Base-by-base conservation (phyloP, 2,113 vertebrate species). In the Rhinogobius similis region DNA sequence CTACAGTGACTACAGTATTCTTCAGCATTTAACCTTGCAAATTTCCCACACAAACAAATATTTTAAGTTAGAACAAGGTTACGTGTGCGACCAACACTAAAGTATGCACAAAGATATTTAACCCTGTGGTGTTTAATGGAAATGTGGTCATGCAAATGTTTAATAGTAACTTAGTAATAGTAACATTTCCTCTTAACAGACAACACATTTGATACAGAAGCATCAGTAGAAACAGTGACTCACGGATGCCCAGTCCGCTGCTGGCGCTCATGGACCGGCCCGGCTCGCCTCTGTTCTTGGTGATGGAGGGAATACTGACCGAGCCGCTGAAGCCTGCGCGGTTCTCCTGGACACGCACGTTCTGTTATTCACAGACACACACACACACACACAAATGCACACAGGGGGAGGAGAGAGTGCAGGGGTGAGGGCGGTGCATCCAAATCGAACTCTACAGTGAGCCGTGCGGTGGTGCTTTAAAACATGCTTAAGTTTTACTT, bases 261-360 rank as follows among this genome's bases (percentile, higher is more conserved):
- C 98, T 99, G 2, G 98, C 96, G 0, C 98, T 99, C 98, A 99
- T 98, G 39, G 98, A 99, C 7, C 98, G 94, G 0, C 97, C 96
- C 0, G 98, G 97, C 70, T 99, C 98, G 0, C 89, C 93, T 75
- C 96, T 94, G 87, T 96, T 94, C 78, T 97, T 98, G 1, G 95
- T 94, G 91, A 99, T 96, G 3, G 98, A 98, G 0, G 98, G 96
- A 82, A 99, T 98, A 77, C 97, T 98, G 92, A 97, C 96, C 0
- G 98, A 99, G n/a, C 96, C 97, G 4, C 97, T 98, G 92, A 99
- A 99, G 13, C 96, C 94, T 0, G 95, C 90, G 23, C 97, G 95
- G 75, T 85, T 97, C 89, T 99, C 98, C 93, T 97, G 98, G 82
- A 94, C 92, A 88, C 96, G 95, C 50, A 96, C 93, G 81, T 95